Evolutionary conservation across 2,113 vertebrate genomes (phyloP).

Genomic region (Saimiri boliviensis): DNA sequence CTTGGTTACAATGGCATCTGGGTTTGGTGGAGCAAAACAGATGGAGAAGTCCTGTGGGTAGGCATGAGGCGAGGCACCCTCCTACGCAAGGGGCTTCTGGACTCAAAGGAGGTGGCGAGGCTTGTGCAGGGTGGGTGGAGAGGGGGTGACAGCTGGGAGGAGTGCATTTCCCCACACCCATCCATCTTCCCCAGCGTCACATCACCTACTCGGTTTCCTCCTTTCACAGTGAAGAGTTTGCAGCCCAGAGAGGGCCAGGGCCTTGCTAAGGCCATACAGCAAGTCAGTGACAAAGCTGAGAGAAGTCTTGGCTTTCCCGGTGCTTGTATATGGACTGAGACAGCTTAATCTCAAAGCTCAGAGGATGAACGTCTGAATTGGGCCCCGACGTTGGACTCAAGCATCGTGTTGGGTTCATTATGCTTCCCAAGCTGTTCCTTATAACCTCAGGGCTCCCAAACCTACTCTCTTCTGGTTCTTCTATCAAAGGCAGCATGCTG

Average conservation of each 20-base stretch:
- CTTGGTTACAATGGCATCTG: not conserved
- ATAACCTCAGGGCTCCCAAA: not conserved
- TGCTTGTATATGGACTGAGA: fast-evolving
- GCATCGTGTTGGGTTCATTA: not conserved
- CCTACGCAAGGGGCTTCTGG: not conserved
- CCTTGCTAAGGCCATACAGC: not conserved
- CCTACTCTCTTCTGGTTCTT: not conserved
- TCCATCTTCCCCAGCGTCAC: too few species aligned
- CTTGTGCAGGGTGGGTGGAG: not conserved
- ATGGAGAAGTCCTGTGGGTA: not conserved
- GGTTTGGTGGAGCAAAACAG: not conserved
- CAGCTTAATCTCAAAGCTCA: not conserved
- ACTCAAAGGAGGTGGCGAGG: not conserved
- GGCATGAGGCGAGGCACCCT: too few species aligned
- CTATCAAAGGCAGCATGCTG: not conserved
- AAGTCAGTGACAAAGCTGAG: not conserved
- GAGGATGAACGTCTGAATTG: fast-evolving
- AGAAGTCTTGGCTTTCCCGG: not conserved
- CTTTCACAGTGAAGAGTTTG: not conserved
- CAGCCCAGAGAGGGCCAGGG: not conserved
- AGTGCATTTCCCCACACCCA: not conserved
- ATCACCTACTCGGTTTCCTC: not conserved
- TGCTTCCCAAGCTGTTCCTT: not conserved
- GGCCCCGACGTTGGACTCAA: fast-evolving
- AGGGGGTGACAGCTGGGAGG: not conserved